Conservation (phyloP, 2,888 invertebrate species). For the Nomada goodeniana region DNA sequence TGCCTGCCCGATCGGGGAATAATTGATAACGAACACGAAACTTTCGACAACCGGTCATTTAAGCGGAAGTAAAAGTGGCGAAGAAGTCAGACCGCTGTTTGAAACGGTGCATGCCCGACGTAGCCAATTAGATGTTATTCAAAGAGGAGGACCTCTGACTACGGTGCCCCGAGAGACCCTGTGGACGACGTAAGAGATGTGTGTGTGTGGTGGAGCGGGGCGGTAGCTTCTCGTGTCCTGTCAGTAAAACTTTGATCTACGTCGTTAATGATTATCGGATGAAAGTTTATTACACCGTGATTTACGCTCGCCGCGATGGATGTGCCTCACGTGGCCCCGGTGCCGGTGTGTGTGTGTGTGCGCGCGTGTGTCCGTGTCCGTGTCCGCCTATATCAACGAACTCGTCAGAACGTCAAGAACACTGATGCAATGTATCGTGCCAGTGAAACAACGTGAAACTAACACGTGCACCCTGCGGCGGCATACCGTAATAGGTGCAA, state of each 20-base stretch:
- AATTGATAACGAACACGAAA: constrained; percentile 62
- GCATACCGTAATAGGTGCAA: constrained; percentile 56
- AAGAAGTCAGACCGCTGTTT: constrained; percentile 33
- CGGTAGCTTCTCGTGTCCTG: constrained; percentile 39
- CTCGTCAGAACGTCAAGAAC: constrained; percentile 51
- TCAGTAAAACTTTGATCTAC: constrained; percentile 60
- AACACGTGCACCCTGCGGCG: constrained; percentile 56
- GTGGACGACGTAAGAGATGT: neutral
- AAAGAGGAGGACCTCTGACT: constrained; percentile 58
- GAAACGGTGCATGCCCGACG: constrained; percentile 38
- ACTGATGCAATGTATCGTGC: constrained; percentile 55
- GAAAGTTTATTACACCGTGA: constrained; percentile 54
- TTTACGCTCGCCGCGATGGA: constrained; percentile 42
- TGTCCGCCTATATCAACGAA: constrained; percentile 28
- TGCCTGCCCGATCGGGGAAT: constrained; percentile 46
- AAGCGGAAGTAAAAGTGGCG: constrained; percentile 51
- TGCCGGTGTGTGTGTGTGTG: no score
- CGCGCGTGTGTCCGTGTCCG: no score
- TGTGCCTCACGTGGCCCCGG: constrained; percentile 1
- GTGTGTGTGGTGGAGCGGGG: neutral
- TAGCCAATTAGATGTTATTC: constrained; percentile 70
- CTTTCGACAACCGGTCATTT: constrained; percentile 50
- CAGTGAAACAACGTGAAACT: constrained; percentile 53
- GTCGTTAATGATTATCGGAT: constrained; percentile 64
- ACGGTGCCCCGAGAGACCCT: constrained; percentile 49